phyloP scores from a whole-genome alignment of 2,113 vertebrate species.

The Anolis carolinensis region DNA sequence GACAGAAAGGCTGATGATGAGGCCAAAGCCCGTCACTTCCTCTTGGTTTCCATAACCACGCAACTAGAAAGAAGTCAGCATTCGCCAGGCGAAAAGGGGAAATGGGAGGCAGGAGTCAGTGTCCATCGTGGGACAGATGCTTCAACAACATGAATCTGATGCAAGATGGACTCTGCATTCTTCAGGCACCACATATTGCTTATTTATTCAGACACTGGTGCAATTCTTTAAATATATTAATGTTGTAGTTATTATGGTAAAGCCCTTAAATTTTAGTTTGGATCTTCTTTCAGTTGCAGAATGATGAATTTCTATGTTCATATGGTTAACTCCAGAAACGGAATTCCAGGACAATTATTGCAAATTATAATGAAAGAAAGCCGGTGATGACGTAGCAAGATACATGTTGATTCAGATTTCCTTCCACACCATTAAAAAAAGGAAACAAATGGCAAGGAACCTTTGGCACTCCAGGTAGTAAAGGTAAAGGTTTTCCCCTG shows the following conservation, averaged over 20 bases:
- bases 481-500: too few relatives aligned
- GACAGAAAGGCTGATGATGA: conserved; percentile 5
- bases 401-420: neutral
- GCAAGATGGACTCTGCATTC: neutral
- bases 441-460: too few relatives aligned
- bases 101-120: too few relatives aligned
- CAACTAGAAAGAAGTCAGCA: neutral
- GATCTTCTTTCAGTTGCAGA: too few relatives aligned
- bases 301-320: neutral
- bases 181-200: neutral
- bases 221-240: neutral
- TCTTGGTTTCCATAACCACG: neutral
- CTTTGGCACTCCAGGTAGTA: too few relatives aligned
- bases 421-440: too few relatives aligned
- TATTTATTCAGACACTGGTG: neutral
- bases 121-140: neutral
- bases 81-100: fast-evolving
- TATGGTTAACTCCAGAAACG: neutral
- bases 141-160: neutral
- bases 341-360: neutral
- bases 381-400: neutral
- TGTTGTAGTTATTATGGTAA: neutral
- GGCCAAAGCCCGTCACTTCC: neutral
- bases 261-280: neutral
- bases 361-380: neutral